Percentiles rank a stretch among this genome's conserved stretches.
These are phyloP conservation scores for Sinohyriopsis cumingii DNA, from an alignment of 2,888 invertebrate species.

Conservation along the genomic window DNA sequence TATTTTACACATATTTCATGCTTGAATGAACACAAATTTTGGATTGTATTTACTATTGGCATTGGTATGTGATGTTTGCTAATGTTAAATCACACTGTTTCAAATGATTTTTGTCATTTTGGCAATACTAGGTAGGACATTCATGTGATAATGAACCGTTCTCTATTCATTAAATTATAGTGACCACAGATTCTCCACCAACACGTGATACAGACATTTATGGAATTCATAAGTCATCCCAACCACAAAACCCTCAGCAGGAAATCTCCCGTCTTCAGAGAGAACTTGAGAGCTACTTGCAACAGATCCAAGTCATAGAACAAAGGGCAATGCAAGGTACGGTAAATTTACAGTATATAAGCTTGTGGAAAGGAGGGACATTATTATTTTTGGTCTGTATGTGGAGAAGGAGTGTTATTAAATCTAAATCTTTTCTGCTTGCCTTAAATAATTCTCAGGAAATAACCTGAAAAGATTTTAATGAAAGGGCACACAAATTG, in stretches of 20 bases:
- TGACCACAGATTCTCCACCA: constrained; percentile 57
- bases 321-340: constrained; percentile 52
- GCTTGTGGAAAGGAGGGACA: too few relatives aligned
- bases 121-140: too few relatives aligned
- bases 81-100: neutral
- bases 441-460: too few relatives aligned
- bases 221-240: constrained; percentile 32
- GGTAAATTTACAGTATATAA: neutral
- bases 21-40: too few relatives aligned
- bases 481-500: too few relatives aligned
- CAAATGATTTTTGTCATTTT: neutral
- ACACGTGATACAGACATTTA: constrained; percentile 55
- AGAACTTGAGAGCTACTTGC: constrained; percentile 60
- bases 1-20: too few relatives aligned
- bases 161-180: constrained; percentile 23
- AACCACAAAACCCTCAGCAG: constrained; percentile 40
- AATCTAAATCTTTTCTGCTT: too few relatives aligned
- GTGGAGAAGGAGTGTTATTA: too few relatives aligned
- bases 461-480: too few relatives aligned
- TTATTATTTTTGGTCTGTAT: too few relatives aligned
- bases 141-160: too few relatives aligned
- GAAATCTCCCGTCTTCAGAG: constrained; percentile 60
- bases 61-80: neutral
- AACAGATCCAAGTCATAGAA: constrained; percentile 59
- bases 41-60: too few relatives aligned